Evolutionary conservation across 2,113 vertebrate species (phyloP).

Genomic region (Pycnonotus jocosus): DNA sequence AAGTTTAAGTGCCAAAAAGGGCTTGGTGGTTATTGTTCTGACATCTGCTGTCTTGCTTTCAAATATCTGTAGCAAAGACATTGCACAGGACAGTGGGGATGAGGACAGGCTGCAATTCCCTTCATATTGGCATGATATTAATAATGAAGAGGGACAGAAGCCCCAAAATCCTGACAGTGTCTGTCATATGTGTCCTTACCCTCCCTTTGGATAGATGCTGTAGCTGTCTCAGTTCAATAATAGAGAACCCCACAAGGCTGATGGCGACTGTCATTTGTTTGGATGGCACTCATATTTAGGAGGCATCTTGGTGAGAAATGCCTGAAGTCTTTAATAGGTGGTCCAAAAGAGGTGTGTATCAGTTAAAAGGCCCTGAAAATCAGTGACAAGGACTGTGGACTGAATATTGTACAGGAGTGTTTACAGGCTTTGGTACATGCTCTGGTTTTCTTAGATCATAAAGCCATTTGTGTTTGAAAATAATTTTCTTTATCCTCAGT

Average conservation of each 20-base stretch:
- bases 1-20: neutral
- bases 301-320: neutral
- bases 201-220: neutral
- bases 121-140: neutral
- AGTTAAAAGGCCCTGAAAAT: neutral
- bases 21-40: neutral
- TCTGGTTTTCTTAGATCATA: neutral
- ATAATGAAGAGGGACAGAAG: neutral
- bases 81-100: neutral
- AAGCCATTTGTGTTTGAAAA: neutral
- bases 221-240: neutral
- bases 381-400: neutral
- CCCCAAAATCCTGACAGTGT: neutral
- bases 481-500: neutral
- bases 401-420: neutral
- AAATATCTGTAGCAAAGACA: neutral
- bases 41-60: neutral
- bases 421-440: neutral
- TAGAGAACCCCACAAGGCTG: neutral
- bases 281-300: neutral
- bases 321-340: neutral
- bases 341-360: neutral
- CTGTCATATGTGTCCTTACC: neutral
- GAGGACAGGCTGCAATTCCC: neutral
- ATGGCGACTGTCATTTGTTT: neutral